Evolutionary conservation across 2,113 vertebrate genomes (phyloP), one percentile per base, ranked within the genome.

Genomic region (Balaenoptera acutorostrata): DNA sequence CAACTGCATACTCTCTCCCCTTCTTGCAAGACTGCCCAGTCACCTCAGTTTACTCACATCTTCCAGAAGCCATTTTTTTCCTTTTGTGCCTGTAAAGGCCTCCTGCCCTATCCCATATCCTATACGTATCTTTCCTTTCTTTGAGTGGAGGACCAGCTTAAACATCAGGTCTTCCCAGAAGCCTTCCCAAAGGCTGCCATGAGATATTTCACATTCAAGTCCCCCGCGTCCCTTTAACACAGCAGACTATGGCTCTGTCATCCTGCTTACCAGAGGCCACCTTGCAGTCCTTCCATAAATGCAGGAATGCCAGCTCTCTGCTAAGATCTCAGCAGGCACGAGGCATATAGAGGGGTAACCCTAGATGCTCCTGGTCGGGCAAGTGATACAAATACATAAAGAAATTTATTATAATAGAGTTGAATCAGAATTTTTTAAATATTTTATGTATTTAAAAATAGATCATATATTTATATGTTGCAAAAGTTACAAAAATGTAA

Each of bases 371-470:
- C 29, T 61, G 17, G 13, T 64, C 31, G 69, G 63, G 10, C 7
- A 31, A 1, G 1, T 17, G 25, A 33, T 12, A 49, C 0, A 46
- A 55, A 78, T 74, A 31, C 4, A 18, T 36, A 44, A 44, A 12
- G 11, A 61, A 88, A 46, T 3, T 55, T 72, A 88, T 66, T 61
- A 61, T 41, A 63, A 74, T 20, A 18, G 2, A 41, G 2, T 11
- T 86, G 8, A 17, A 25, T 63, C 15, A 41, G 25, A 93, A 88
- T 88, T 84, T 83, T 95, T 44, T 13, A 71, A 88, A 25, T 39
- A 75, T 75, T 74, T 93, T 88, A 80, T 44, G 52, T 92, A 39
- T 49, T 90, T 90, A n/a, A 36, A 87, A 95, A 71, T 81, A 68
- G 21, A 55, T 87, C 82, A 55, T 27, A 27, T 8, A 52, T 29